These are phyloP conservation scores for Pyrrhia umbra DNA, from an alignment of 2,888 invertebrate species.

Conservation along the genomic window DNA sequence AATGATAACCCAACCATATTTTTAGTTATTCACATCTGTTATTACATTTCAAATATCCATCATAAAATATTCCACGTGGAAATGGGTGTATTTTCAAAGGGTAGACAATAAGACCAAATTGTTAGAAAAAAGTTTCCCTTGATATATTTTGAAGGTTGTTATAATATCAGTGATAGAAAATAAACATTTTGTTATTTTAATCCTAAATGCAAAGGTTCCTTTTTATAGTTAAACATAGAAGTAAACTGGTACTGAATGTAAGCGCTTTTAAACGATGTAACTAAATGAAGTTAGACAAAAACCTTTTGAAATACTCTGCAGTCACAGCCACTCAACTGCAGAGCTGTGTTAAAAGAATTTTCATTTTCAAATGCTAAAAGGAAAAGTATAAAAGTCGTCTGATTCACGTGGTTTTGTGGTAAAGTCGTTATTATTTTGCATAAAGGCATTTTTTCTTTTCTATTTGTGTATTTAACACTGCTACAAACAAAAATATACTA, in stretches of 20 bases:
- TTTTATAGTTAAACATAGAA: slow-evolving; percentile 3
- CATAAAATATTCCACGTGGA: not conserved
- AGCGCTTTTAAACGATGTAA: slow-evolving; percentile 21
- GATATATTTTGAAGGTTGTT: not conserved
- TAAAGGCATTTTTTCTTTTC: not conserved
- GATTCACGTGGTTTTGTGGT: slow-evolving; percentile 20
- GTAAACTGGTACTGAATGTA: slow-evolving; percentile 11
- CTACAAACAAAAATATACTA: not conserved
- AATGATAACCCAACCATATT: not conserved
- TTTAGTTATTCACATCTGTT: not conserved
- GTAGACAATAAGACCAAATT: not conserved
- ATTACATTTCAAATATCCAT: not conserved
- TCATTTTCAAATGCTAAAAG: slow-evolving; percentile 29
- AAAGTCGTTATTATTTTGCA: not conserved
- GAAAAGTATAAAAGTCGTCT: not conserved
- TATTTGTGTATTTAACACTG: not conserved
- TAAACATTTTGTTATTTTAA: not conserved
- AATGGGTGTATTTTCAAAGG: not conserved
- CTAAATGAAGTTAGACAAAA: slow-evolving; percentile 51
- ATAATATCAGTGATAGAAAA: not conserved
- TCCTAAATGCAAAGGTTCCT: not conserved
- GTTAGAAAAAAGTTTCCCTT: not conserved
- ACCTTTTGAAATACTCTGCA: slow-evolving; percentile 47
- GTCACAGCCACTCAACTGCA: slow-evolving; percentile 40
- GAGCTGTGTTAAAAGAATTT: slow-evolving; percentile 40